A percentile compares a stretch with the other conserved stretches of the same genome.
phyloP scores from a whole-genome alignment of 2,113 vertebrate species.

The Tinamus guttatus region DNA sequence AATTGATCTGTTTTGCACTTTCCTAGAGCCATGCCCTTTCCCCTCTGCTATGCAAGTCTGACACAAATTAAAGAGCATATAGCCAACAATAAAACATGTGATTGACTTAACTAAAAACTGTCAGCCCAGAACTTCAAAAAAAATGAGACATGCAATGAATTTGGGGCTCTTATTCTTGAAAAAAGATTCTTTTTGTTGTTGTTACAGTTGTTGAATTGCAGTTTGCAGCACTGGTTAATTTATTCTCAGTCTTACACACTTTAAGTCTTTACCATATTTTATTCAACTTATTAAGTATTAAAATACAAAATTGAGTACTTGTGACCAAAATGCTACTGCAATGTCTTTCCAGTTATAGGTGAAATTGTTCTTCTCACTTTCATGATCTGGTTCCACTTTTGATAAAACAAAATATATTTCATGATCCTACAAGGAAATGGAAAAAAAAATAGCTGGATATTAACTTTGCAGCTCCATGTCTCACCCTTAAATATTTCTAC shows the following conservation, averaged over 20 bases:
- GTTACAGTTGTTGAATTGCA: background rate
- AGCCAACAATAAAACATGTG: fast-evolving
- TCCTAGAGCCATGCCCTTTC: background rate
- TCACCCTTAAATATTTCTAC: background rate
- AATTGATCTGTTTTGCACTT: background rate
- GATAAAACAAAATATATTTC: background rate
- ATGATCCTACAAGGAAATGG: background rate
- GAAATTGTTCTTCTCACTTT: background rate
- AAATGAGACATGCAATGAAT: background rate
- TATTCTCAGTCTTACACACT: background rate
- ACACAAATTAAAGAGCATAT: background rate
- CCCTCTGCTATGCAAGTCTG: background rate
- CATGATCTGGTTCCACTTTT: background rate
- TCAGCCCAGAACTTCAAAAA: background rate
- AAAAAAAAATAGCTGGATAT: background rate
- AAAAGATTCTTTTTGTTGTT: background rate
- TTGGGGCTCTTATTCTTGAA: background rate
- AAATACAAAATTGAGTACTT: background rate
- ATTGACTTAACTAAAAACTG: background rate
- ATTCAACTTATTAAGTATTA: background rate
- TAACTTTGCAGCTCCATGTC: background rate
- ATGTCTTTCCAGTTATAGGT: background rate
- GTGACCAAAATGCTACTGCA: background rate
- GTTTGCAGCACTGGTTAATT: background rate
- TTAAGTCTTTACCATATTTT: background rate